phyloP scores from a whole-genome alignment of 2,888 invertebrate species.

The Leptinotarsa haldemani region DNA sequence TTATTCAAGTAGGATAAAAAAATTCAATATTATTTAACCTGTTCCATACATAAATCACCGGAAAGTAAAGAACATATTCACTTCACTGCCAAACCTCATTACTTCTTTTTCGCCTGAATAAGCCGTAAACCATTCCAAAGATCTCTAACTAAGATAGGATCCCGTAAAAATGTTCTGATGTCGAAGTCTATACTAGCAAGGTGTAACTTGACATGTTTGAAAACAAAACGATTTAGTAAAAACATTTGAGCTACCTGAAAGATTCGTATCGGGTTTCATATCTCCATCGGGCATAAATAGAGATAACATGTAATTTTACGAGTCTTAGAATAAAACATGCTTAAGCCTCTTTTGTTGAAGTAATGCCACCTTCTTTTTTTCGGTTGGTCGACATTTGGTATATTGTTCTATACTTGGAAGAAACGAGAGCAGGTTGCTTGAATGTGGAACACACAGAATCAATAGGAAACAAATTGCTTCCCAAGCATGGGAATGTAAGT shows the following conservation, averaged over 20 bases:
- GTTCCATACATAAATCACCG: neutral
- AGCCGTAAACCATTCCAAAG: slow-evolving; percentile 16
- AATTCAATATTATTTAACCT: neutral
- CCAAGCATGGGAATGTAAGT: slow-evolving; percentile 1
- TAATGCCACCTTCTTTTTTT: slow-evolving; percentile 11
- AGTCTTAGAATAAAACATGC: slow-evolving; percentile 24
- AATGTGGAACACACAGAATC: neutral
- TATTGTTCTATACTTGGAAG: slow-evolving; percentile 18
- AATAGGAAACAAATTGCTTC: neutral
- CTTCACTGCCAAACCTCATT: slow-evolving; percentile 5
- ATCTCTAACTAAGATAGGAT: slow-evolving; percentile 1
- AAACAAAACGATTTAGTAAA: slow-evolving; percentile 42
- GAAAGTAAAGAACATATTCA: neutral
- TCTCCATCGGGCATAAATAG: slow-evolving; percentile 34
- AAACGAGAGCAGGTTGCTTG: slow-evolving; percentile 18
- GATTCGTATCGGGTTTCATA: slow-evolving; percentile 36
- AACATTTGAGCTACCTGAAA: slow-evolving; percentile 40
- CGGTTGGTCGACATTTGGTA: neutral
- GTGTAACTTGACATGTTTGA: slow-evolving; percentile 46
- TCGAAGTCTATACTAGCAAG: slow-evolving; percentile 38
- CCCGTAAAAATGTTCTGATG: neutral
- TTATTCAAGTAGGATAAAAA: neutral
- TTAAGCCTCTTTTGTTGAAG: slow-evolving; percentile 27
- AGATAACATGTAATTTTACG: slow-evolving; percentile 38
- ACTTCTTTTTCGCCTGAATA: slow-evolving; percentile 8